Base-by-base conservation (phyloP, 2,888 invertebrate species). In the Orthosia cruda region DNA sequence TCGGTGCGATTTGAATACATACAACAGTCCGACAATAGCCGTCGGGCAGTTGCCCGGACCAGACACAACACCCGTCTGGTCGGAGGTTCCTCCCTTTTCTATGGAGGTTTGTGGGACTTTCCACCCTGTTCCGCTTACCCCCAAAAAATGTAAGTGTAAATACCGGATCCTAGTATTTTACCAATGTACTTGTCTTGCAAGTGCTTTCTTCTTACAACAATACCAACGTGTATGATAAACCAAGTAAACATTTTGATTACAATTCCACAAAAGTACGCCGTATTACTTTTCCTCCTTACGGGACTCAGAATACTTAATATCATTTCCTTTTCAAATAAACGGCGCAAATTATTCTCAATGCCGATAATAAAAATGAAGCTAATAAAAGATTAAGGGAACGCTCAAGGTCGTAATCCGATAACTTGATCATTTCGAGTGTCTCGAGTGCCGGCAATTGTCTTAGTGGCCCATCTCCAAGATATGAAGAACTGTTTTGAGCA, bases 371-470 rank as follows among this genome's bases (percentile, higher is more conserved):
- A 77, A 65, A 82, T 74, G 32, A 64, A 74, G 32, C 59, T 81
- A 74, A 72, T 77, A 68, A 62, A 84, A 71, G 74, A 81, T 71
- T 71, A 71, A 15, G 58, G 54, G 23, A 47, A 58, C 58, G 45
- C 58, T 62, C 69, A 75, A 77, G 77, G 77, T 15, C 62, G 71
- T 66, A 52, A 64, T 81, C 64, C 26, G 65, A 69, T 71, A 71
- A 70, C 73, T 77, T 50, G 67, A 74, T 80, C 71, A 73, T 76
- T 69, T 49, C 55, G 61, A 69, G 68, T 76, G 54, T 55, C 71
- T 71, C 55, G 62, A 69, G 70, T 52, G 47, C 12, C 62, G 15
- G 50, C 61, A 58, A 79, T 83, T 83, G 74, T 67, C 45, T 58
- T 73, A 59, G 13, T 64, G 54, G 23, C 65, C 49, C 77, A 74